Evolutionary conservation across 2,888 invertebrate species (phyloP), one percentile per base, ranked within the genome.

Genomic region (Eupithecia subumbrata): DNA sequence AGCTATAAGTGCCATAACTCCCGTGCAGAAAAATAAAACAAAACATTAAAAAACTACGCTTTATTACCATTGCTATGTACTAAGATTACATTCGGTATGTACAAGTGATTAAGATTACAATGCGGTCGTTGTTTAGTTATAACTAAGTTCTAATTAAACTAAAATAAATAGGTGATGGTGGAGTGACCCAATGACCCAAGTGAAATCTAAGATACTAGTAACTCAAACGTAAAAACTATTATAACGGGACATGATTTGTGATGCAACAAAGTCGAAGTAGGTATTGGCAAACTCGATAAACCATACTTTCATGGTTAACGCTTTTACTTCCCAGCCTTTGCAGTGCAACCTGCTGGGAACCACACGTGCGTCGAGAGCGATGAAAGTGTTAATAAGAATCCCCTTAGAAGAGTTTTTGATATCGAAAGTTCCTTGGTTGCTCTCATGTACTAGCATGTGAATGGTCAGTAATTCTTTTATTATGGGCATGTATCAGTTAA

Each of bases 11-110:
- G 69, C 64, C 40, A 72, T 48, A 25, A 68, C 22, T 40, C 34
- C 40, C 40, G 72, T 73, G 63, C 69, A 63, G 60, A 60, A 56
- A 75, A 77, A 80, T 80, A 79, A 81, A 80, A 84, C 81, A 18
- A 73, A 69, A 73, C 79, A 75, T 45, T 82, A 73, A 71, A 73
- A 66, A 76, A 74, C 71, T 79, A 78, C 75, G 22, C 69, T 75
- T 78, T 78, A 75, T 80, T 79, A 78, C 73, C 77, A 72, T 66
- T 60, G 22, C 16, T 30, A 64, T 22, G 9, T 25, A 5, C 60
- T 66, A 69, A 71, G 71, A 52, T n/a, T 73, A 73, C 68, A 73
- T 75, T 71, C 66, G 72, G 30, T 80, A 80, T 78, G 74, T 76
- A 78, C 80, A 82, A 77, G 72, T 76, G 67, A 76, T 71, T 77